Evolutionary conservation across 1,140 invertebrate species (phyloP).

Genomic region (Drosophila ohnishii): DNA sequence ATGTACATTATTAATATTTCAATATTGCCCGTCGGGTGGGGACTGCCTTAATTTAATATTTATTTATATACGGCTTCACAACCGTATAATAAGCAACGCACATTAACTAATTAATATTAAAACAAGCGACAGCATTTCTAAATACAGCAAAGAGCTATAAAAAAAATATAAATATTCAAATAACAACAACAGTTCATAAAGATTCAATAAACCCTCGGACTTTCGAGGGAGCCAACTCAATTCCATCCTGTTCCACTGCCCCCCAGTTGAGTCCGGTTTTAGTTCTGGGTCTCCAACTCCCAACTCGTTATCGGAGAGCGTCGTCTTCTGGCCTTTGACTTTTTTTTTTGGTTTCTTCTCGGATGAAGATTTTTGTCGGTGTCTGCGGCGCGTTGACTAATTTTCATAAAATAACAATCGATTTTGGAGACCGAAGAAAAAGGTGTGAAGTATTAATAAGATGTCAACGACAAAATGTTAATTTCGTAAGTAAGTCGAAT

Average conservation of each 20-base stretch:
- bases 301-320: constrained; percentile 48
- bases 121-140: constrained; percentile 53
- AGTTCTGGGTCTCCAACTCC: constrained; percentile 31
- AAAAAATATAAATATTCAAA: constrained; percentile 21
- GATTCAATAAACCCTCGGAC: constrained; percentile 66
- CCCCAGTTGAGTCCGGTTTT: constrained; percentile 39
- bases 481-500: constrained; percentile 69
- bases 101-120: constrained; percentile 75
- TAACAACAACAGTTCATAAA: constrained; percentile 49
- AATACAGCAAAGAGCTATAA: constrained; percentile 26
- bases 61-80: constrained; percentile 52
- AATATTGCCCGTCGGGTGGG: constrained; percentile 30
- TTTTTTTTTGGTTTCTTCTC: constrained; percentile 11
- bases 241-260: constrained; percentile 49
- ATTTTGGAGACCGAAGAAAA: constrained; percentile 67
- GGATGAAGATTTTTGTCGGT: constrained; percentile 41
- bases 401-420: constrained; percentile 80
- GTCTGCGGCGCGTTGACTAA: constrained; percentile 66
- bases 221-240: constrained; percentile 5
- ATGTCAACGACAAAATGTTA: constrained; percentile 80
- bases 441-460: constrained; percentile 82
- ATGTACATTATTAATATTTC: constrained; percentile 59
- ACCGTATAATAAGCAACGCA: constrained; percentile 57
- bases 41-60: constrained; percentile 57
- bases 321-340: constrained; percentile 46